Percentiles rank a stretch among this genome's conserved stretches.
These are phyloP conservation scores for Hypothenemus hampei DNA, from an alignment of 1,140 invertebrate genomes.

Conservation along the genomic window DNA sequence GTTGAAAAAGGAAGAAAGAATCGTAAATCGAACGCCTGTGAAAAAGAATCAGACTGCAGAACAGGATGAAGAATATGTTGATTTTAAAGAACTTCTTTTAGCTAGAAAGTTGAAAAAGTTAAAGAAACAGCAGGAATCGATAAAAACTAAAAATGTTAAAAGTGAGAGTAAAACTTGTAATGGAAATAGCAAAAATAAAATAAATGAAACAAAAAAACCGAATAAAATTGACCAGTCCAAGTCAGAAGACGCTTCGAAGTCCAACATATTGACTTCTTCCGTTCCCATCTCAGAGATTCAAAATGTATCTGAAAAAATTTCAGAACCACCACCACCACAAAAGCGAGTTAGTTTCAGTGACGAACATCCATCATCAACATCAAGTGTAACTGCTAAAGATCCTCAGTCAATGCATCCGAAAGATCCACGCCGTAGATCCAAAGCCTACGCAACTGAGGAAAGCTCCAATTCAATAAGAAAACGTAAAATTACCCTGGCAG, in stretches of 20 bases:
- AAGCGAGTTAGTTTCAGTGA: constrained; percentile 10
- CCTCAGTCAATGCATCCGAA: neutral
- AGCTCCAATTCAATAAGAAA: constrained; percentile 13
- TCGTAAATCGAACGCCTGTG: neutral
- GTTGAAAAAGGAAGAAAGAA: constrained; percentile 1
- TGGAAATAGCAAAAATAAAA: too few relatives aligned
- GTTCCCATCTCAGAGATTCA: neutral
- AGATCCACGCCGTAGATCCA: constrained; percentile 4
- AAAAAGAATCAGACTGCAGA: neutral
- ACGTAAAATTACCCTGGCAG: constrained; percentile 31
- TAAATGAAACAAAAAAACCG: neutral
- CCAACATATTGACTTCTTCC: neutral
- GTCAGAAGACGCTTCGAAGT: neutral
- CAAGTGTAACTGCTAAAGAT: neutral
- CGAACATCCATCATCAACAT: constrained; percentile 6
- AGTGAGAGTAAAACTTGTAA: neutral
- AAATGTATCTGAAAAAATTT: neutral
- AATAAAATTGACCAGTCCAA: too few relatives aligned
- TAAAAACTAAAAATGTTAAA: neutral
- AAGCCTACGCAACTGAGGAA: constrained; percentile 2
- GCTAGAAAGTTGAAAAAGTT: constrained; percentile 31
- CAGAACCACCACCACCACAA: neutral
- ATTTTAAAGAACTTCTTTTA: constrained; percentile 29
- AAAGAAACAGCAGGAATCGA: constrained; percentile 24
- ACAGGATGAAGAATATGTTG: constrained; percentile 28